A percentile compares a stretch with the other conserved stretches of the same genome.
Evolutionary conservation across 2,888 invertebrate genomes (phyloP).

Genomic region (Mesochorus sp.): DNA sequence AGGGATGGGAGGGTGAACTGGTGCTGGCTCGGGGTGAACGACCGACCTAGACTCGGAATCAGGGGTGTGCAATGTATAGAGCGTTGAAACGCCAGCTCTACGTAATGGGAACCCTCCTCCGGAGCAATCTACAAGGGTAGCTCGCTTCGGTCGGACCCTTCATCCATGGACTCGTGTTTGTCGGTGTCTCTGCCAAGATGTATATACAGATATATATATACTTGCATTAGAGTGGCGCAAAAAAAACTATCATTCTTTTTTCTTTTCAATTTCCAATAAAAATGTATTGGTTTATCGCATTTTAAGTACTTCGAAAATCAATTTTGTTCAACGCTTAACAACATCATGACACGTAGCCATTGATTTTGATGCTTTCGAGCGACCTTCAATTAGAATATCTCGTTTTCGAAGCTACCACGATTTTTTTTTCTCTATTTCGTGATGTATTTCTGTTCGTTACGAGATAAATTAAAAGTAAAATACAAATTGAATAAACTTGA

Average conservation of each 20-base stretch:
- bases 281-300: background rate
- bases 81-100: slow-evolving; percentile 77
- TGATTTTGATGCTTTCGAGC: no score
- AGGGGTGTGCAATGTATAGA: slow-evolving; percentile 81
- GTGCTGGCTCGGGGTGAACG: slow-evolving; percentile 77
- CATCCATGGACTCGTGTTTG: slow-evolving; percentile 38
- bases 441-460: no score
- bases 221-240: no score
- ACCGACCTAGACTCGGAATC: slow-evolving; percentile 82
- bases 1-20: slow-evolving; percentile 53
- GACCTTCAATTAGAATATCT: no score
- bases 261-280: background rate
- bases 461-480: no score
- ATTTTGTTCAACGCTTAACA: no score
- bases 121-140: slow-evolving; percentile 78
- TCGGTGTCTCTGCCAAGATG: slow-evolving; percentile 24
- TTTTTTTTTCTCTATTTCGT: no score
- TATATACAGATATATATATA: background rate
- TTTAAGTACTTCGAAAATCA: no score
- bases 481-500: no score
- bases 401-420: no score
- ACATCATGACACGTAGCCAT: no score
- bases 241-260: background rate
- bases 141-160: slow-evolving; percentile 74
- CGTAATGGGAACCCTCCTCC: slow-evolving; percentile 75